phyloP scores from a whole-genome alignment of 2,888 invertebrate genomes.

The Geotrupes spiniger region DNA sequence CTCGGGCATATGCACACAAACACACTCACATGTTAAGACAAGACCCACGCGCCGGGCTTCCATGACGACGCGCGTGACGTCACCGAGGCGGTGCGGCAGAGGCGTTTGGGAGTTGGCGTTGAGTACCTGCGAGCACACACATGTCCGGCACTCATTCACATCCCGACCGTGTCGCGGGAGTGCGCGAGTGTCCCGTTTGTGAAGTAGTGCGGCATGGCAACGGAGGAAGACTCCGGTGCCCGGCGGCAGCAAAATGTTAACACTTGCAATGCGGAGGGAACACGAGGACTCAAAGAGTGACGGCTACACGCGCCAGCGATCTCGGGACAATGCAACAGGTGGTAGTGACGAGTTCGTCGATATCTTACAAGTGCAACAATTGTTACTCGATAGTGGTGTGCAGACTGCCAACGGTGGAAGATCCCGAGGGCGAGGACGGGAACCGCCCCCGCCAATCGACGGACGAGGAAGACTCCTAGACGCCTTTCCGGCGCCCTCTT shows the following conservation, averaged over 20 bases:
- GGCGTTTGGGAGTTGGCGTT: constrained; percentile 42
- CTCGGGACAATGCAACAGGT: constrained; percentile 30
- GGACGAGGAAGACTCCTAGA: constrained; percentile 39
- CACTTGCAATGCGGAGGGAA: constrained; percentile 74
- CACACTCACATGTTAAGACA: no score
- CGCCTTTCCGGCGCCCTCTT: constrained; percentile 43
- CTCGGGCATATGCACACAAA: constrained; percentile 24
- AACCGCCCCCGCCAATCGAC: constrained; percentile 21
- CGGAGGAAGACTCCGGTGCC: constrained; percentile 54
- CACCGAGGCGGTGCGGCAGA: constrained; percentile 38
- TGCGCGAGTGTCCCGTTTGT: constrained; percentile 30
- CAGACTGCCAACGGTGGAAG: constrained; percentile 35
- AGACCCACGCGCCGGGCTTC: constrained; percentile 37
- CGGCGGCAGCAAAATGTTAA: constrained; percentile 54
- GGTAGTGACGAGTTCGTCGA: constrained; percentile 73
- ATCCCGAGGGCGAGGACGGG: constrained; percentile 23
- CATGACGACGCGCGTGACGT: constrained; percentile 47
- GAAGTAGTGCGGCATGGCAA: constrained; percentile 52
- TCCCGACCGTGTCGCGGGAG: constrained; percentile 28
- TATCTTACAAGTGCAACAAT: constrained; percentile 76
- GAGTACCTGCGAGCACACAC: constrained; percentile 38
- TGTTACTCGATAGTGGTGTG: constrained; percentile 57
- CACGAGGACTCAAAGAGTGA: constrained; percentile 54
- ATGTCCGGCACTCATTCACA: constrained; percentile 40
- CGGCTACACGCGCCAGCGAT: constrained; percentile 38